phyloP scores from a whole-genome alignment of 2,113 vertebrate genomes.

The Sphaerodactylus townsendi region DNA sequence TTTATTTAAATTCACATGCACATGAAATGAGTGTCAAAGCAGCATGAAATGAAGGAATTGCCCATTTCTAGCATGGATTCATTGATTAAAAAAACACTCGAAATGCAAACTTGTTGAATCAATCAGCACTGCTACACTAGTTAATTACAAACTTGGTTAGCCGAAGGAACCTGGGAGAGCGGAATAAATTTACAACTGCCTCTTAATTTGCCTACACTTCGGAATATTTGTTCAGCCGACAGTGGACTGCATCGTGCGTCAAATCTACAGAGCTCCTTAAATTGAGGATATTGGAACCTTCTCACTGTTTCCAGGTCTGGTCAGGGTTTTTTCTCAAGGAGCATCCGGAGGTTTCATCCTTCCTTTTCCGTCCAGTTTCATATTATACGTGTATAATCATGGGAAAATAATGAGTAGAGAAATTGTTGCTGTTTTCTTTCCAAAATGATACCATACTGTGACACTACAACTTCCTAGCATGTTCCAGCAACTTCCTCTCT shows the following conservation, averaged over 20 bases:
- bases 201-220: slow-evolving; percentile 21
- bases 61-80: slow-evolving; percentile 49
- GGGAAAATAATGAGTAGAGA: not conserved
- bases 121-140: slow-evolving; percentile 41
- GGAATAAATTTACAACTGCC: slow-evolving; percentile 38
- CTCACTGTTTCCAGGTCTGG: not conserved
- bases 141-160: slow-evolving; percentile 62
- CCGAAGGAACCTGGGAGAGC: slow-evolving; percentile 42
- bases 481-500: not conserved
- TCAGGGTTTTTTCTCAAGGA: not conserved
- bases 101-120: slow-evolving; percentile 45
- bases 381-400: not conserved
- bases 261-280: not conserved
- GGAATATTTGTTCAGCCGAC: not conserved
- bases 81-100: slow-evolving; percentile 37
- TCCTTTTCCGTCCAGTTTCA: not conserved
- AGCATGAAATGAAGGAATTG: slow-evolving; percentile 58
- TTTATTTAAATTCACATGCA: slow-evolving; percentile 49
- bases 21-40: slow-evolving; percentile 16
- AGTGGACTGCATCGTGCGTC: not conserved
- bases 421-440: not conserved
- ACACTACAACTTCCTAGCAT: not conserved
- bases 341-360: not conserved
- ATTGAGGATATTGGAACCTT: not conserved
- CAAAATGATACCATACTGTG: not conserved